Conservation (phyloP, 2,888 invertebrate species). For the Scaptomyza tumidula region DNA sequence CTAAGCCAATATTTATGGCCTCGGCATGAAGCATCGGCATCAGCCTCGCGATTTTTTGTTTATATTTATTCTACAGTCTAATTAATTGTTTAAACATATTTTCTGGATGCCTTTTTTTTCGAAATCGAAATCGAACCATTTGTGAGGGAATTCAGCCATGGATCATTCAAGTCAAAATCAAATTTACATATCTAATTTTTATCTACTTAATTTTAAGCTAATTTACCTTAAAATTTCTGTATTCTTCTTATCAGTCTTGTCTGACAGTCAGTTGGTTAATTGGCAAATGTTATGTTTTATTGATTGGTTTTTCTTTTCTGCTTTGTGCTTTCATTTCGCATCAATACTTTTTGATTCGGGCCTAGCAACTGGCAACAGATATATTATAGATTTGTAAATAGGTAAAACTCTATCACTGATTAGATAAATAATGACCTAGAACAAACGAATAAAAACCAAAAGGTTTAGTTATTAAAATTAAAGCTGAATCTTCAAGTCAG, state of each 20-base stretch:
- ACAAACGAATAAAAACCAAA: conserved; percentile 29
- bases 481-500: not conserved
- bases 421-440: conserved; percentile 61
- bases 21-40: conserved; percentile 30
- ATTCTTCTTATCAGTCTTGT: conserved; percentile 26
- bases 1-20: conserved; percentile 35
- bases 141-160: conserved; percentile 8
- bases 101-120: conserved; percentile 15
- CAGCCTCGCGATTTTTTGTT: conserved; percentile 25
- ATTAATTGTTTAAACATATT: conserved; percentile 76
- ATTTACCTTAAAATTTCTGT: too few species aligned
- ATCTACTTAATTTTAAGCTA: too few species aligned
- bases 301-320: not conserved
- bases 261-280: conserved; percentile 5
- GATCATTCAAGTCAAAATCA: conserved; percentile 6
- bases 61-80: conserved; percentile 67
- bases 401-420: conserved; percentile 31
- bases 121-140: conserved; percentile 4
- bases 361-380: not conserved
- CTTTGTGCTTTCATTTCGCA: not conserved
- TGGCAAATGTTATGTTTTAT: conserved; percentile 7
- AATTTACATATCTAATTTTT: conserved; percentile 34
- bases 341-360: not conserved
- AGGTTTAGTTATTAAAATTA: too few species aligned
- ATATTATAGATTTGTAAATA: not conserved